These are phyloP conservation scores for Lytechinus pictus DNA, from an alignment of 35 echinoderm and acorn worm species.

Conservation along the genomic window DNA sequence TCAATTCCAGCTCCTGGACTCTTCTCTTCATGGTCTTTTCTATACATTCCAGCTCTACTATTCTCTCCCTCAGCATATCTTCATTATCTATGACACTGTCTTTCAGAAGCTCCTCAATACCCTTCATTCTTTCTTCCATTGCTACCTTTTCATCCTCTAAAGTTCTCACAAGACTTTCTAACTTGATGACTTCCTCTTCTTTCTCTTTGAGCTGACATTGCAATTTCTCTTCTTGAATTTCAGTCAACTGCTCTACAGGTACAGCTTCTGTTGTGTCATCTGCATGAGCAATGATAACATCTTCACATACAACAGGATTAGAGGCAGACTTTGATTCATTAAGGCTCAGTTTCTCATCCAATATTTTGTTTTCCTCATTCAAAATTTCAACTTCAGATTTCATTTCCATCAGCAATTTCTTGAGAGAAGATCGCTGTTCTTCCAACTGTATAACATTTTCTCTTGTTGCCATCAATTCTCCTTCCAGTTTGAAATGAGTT, in stretches of 20 bases:
- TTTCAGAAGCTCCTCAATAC: slow-evolving; percentile 71
- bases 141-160: slow-evolving; percentile 56
- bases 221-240: neutral
- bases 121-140: slow-evolving; percentile 56
- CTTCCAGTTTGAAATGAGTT: slow-evolving; percentile 31
- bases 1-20: slow-evolving; percentile 54
- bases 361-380: slow-evolving; percentile 15
- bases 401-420: neutral
- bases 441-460: neutral
- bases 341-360: neutral
- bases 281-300: neutral
- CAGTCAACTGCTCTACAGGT: neutral
- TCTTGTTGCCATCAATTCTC: slow-evolving; percentile 28
- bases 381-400: slow-evolving; percentile 16
- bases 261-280: neutral
- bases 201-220: neutral
- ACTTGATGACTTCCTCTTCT: neutral
- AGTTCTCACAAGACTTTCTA: slow-evolving; percentile 36
- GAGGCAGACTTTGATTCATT: neutral
- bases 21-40: slow-evolving; percentile 57
- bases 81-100: slow-evolving; percentile 82
- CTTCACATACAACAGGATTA: slow-evolving; percentile 16
- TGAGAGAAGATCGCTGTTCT: neutral
- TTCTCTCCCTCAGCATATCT: slow-evolving; percentile 63
- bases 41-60: slow-evolving; percentile 69